Percentiles rank a stretch among this genome's conserved stretches.
Conservation (phyloP, 1,140 invertebrate genomes). For the Bombus haemorrhoidalis region DNA sequence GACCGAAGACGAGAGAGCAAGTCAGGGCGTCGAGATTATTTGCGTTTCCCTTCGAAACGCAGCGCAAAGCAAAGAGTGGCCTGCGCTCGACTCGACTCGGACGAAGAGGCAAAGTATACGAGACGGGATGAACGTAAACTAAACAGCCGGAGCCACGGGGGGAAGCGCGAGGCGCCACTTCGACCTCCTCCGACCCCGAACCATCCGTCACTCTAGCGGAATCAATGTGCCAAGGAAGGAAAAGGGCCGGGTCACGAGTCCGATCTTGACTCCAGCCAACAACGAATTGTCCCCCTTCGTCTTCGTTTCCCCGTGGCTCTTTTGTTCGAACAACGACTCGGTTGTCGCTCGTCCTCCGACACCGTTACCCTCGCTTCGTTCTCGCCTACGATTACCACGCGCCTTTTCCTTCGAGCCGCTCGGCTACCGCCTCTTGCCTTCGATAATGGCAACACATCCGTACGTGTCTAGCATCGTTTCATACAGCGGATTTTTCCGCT, state of each 20-base stretch:
- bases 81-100: conserved; percentile 1
- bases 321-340: conserved; percentile 56
- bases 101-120: conserved; percentile 29
- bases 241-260: conserved; percentile 69
- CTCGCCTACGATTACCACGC: too few species aligned
- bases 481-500: too few species aligned
- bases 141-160: conserved; percentile 51
- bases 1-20: conserved; percentile 2
- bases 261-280: conserved; percentile 57
- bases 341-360: too few species aligned
- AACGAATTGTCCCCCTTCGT: conserved; percentile 50
- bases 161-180: conserved; percentile 63
- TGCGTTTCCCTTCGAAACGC: conserved; percentile 59
- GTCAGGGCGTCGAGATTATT: conserved; percentile 51
- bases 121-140: conserved; percentile 58
- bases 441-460: too few species aligned
- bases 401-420: too few species aligned
- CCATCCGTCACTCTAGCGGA: conserved; percentile 70
- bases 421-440: too few species aligned
- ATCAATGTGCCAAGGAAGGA: conserved; percentile 71
- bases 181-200: conserved; percentile 67
- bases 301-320: conserved; percentile 19
- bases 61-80: conserved; percentile 39
- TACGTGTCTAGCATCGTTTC: too few species aligned
- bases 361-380: too few species aligned